phyloP scores from a whole-genome alignment of 1,140 invertebrate genomes.

The Aporrectodea caliginosa region DNA sequence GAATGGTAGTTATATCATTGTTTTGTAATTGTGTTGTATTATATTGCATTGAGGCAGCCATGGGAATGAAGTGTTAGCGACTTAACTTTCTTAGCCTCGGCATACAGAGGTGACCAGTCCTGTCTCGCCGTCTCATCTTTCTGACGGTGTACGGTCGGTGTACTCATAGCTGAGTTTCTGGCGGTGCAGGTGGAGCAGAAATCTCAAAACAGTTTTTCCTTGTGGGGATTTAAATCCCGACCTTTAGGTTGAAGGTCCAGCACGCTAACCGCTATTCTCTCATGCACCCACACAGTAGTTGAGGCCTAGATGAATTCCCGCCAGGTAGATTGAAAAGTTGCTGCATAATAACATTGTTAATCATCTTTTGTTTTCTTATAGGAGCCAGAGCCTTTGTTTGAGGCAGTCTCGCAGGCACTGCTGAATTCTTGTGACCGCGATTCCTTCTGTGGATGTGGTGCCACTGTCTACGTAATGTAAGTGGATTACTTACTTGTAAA shows the following conservation, averaged over 20 bases:
- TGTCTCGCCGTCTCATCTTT: no score
- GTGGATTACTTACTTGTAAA: not conserved
- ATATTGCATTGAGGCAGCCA: no score
- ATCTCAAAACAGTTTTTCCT: not conserved
- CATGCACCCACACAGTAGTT: not conserved
- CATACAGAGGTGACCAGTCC: no score
- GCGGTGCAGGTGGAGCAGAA: no score
- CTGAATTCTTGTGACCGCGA: conserved; percentile 94
- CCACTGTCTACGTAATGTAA: conserved; percentile 90
- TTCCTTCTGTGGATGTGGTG: conserved; percentile 96
- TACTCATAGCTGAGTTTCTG: no score
- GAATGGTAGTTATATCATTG: no score
- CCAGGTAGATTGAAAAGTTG: no score
- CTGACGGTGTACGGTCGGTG: no score
- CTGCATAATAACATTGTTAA: not conserved
- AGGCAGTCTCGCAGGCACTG: conserved; percentile 91
- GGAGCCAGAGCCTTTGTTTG: conserved; percentile 89
- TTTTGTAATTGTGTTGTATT: no score
- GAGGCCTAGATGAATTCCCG: not conserved
- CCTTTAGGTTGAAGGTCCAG: not conserved
- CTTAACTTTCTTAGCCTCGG: no score
- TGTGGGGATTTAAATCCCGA: not conserved
- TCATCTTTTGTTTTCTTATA: conserved; percentile 36
- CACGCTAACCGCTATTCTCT: not conserved
- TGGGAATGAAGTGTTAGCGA: no score